phyloP scores from a whole-genome alignment of 2,113 vertebrate genomes.

The Reinhardtius hippoglossoides region DNA sequence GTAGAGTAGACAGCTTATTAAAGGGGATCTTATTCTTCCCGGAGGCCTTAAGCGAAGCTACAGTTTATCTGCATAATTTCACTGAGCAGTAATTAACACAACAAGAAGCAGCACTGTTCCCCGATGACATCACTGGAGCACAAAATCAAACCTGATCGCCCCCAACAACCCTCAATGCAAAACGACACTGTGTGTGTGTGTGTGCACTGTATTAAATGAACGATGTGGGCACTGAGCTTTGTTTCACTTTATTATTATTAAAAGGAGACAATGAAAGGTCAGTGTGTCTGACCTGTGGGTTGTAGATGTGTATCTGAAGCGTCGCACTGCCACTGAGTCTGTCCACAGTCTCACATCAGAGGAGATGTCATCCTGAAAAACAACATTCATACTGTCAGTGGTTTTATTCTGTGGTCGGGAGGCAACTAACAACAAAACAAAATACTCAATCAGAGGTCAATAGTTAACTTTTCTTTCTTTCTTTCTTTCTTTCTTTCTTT shows the following conservation, averaged over 20 bases:
- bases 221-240: conserved; percentile 14
- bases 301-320: conserved; percentile 78
- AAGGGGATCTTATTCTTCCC: conserved; percentile 17
- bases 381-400: background rate
- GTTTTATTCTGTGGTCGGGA: background rate
- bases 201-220: background rate
- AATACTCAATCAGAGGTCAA: background rate
- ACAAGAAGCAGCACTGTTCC: conserved; percentile 24
- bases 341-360: conserved; percentile 25
- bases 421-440: background rate
- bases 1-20: conserved; percentile 36
- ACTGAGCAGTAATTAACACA: conserved; percentile 53
- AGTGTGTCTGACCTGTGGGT: conserved; percentile 79
- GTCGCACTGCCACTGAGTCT: conserved; percentile 53
- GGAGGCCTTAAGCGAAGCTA: conserved; percentile 28
- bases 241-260: background rate
- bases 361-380: conserved; percentile 29
- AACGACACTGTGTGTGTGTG: background rate
- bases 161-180: conserved; percentile 19
- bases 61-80: conserved; percentile 37
- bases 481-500: background rate
- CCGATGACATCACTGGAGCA: conserved; percentile 1
- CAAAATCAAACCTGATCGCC: conserved; percentile 3
- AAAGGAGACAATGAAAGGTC: background rate
- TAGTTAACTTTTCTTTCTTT: background rate